Percentiles rank a stretch among this genome's conserved stretches.
Conservation (phyloP, 2,888 invertebrate species). For the Mechanitis messenoides region DNA sequence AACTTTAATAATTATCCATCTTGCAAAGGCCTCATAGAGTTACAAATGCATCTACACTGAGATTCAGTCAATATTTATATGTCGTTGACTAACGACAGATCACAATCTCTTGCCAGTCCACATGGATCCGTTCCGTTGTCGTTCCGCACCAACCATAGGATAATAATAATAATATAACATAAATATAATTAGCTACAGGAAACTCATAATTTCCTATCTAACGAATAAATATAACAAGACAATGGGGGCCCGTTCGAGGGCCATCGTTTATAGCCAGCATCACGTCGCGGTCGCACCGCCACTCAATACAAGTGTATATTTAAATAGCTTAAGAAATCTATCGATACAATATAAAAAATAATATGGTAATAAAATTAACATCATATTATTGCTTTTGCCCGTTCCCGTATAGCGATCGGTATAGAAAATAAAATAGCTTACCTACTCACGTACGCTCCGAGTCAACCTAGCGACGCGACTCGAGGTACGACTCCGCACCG, state of each 20-base stretch:
- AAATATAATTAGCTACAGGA: conserved; percentile 76
- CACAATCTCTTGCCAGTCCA: conserved; percentile 76
- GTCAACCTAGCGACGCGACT: conserved; percentile 44
- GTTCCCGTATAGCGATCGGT: conserved; percentile 78
- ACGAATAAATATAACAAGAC: conserved; percentile 75
- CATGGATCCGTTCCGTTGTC: conserved; percentile 65
- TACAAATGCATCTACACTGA: conserved; percentile 78
- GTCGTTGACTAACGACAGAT: conserved; percentile 77
- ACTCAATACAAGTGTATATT: conserved; percentile 63
- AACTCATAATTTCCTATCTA: conserved; percentile 75
- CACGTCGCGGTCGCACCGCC: conserved; percentile 66
- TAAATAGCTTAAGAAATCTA: conserved; percentile 69
- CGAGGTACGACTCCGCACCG: conserved; percentile 33
- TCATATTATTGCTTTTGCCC: conserved; percentile 78
- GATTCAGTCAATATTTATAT: conserved; percentile 78
- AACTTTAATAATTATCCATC: conserved; percentile 76
- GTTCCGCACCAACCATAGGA: conserved; percentile 71
- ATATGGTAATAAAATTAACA: conserved; percentile 77
- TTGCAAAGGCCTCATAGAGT: conserved; percentile 77
- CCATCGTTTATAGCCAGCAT: conserved; percentile 68
- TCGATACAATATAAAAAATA: conserved; percentile 75
- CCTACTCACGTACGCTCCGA: conserved; percentile 56
- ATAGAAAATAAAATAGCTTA: conserved; percentile 60
- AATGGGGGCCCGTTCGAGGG: conserved; percentile 54
- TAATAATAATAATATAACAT: conserved; percentile 59